Evolutionary conservation across 2,113 vertebrate genomes (phyloP).

Genomic region (Fregata magnificens): DNA sequence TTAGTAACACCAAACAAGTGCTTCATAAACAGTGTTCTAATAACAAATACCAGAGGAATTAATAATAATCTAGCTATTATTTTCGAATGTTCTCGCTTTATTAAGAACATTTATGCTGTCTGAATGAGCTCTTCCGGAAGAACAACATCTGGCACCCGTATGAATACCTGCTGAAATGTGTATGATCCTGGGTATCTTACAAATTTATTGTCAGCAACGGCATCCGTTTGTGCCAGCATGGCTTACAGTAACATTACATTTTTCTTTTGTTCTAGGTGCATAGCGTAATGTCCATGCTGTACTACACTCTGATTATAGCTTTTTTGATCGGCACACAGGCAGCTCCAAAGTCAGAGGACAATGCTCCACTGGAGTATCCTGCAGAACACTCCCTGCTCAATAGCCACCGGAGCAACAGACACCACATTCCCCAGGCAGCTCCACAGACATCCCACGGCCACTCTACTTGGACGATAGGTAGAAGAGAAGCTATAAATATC

Average conservation of each 20-base stretch:
- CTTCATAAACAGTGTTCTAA: slow-evolving; percentile 56
- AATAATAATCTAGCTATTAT: slow-evolving; percentile 61
- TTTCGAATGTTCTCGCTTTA: slow-evolving; percentile 54
- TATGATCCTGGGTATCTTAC: background rate
- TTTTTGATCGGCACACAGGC: slow-evolving; percentile 94
- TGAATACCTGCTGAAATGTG: background rate
- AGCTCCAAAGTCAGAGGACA: slow-evolving; percentile 87
- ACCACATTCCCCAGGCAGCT: slow-evolving; percentile 63
- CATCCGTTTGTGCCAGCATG: background rate
- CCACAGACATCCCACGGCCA: slow-evolving; percentile 58
- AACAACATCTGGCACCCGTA: slow-evolving; percentile 49
- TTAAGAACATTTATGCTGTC: slow-evolving; percentile 37
- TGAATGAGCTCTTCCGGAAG: slow-evolving; percentile 27
- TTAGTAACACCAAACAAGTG: slow-evolving; percentile 52
- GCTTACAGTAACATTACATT: background rate
- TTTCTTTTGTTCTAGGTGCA: slow-evolving; percentile 72
- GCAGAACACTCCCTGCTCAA: slow-evolving; percentile 59
- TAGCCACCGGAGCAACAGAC: slow-evolving; percentile 64
- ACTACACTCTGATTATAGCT: slow-evolving; percentile 94
- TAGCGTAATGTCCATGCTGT: slow-evolving; percentile 94
- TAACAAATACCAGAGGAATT: slow-evolving; percentile 65
- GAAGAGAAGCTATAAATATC: slow-evolving; percentile 72
- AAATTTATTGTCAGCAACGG: background rate
- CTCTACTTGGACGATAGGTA: background rate
- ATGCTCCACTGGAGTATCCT: slow-evolving; percentile 78